phyloP scores from a whole-genome alignment of 2,113 vertebrate species.

The Planiliza haematocheilus region DNA sequence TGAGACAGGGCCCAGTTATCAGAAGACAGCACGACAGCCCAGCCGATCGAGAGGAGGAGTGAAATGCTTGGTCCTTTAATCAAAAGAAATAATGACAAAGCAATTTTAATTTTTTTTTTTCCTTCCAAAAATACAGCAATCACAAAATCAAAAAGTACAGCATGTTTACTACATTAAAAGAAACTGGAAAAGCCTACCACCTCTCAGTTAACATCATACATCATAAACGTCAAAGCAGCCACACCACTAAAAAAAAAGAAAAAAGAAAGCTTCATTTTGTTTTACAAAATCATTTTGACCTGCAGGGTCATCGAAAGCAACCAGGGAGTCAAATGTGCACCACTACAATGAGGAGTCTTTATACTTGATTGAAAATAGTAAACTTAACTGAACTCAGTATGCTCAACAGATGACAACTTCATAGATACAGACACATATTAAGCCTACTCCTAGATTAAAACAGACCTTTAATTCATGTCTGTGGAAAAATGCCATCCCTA shows the following conservation, averaged over 20 bases:
- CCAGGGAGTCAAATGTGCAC: slow-evolving; percentile 58
- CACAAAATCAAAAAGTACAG: slow-evolving; percentile 73
- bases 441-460: slow-evolving; percentile 33
- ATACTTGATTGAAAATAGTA: slow-evolving; percentile 31
- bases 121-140: slow-evolving; percentile 66
- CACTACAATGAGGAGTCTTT: slow-evolving; percentile 52
- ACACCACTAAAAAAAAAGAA: slow-evolving; percentile 31
- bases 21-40: slow-evolving; percentile 58
- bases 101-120: slow-evolving; percentile 36
- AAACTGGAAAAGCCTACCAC: slow-evolving; percentile 58
- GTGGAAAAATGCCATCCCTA: slow-evolving; percentile 24
- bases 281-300: slow-evolving; percentile 49
- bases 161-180: slow-evolving; percentile 51
- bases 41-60: slow-evolving; percentile 42
- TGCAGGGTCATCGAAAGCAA: slow-evolving; percentile 55
- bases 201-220: slow-evolving; percentile 46
- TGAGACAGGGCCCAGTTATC: slow-evolving; percentile 45
- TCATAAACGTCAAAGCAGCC: slow-evolving; percentile 59
- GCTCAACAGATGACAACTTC: slow-evolving; percentile 47
- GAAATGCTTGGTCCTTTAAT: slow-evolving; percentile 74
- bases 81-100: slow-evolving; percentile 41
- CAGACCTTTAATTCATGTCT: slow-evolving; percentile 28
- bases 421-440: slow-evolving; percentile 46
- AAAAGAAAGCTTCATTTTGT: slow-evolving; percentile 45
- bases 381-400: slow-evolving; percentile 36